phyloP scores from a whole-genome alignment of 1,140 invertebrate species.

The Xylocopa sonorina region DNA sequence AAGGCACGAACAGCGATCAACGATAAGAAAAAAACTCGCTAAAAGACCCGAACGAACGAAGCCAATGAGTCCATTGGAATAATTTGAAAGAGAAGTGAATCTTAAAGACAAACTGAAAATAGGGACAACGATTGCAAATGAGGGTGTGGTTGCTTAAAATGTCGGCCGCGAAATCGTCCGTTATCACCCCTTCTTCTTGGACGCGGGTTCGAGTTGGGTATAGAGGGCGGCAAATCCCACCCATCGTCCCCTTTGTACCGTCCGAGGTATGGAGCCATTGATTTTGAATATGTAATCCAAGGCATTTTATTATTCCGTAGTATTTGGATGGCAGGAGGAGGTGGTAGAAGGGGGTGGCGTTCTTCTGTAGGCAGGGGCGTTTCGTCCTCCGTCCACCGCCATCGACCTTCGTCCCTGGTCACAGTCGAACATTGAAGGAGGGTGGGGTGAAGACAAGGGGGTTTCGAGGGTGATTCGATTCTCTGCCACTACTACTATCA shows the following conservation, averaged over 20 bases:
- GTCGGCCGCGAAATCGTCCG: conserved; percentile 64
- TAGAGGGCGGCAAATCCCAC: conserved; percentile 66
- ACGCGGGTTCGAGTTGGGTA: conserved; percentile 27
- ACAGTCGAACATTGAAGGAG: conserved; percentile 40
- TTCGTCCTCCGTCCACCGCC: conserved; percentile 69
- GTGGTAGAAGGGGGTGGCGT: conserved; percentile 31
- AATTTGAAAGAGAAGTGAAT: conserved; percentile 22
- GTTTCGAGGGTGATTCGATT: conserved; percentile 61
- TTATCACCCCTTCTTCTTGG: conserved; percentile 19
- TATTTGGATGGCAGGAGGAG: conserved; percentile 43
- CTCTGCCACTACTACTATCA: conserved; percentile 67
- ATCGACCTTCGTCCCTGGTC: conserved; percentile 67
- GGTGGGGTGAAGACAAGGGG: conserved; percentile 65
- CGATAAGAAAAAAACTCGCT: background rate
- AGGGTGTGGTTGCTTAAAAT: conserved; percentile 70
- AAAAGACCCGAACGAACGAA: conserved; percentile 21
- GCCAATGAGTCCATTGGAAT: conserved; percentile 21
- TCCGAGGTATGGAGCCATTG: conserved; percentile 76
- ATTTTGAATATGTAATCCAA: conserved; percentile 80
- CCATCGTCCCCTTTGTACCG: conserved; percentile 69
- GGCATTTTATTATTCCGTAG: conserved; percentile 80
- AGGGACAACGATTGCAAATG: conserved; percentile 51
- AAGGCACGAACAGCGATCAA: background rate
- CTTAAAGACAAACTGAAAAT: conserved; percentile 37
- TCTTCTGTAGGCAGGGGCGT: conserved; percentile 58